phyloP scores from a whole-genome alignment of 2,888 invertebrate species.

The Hylaea fasciaria region DNA sequence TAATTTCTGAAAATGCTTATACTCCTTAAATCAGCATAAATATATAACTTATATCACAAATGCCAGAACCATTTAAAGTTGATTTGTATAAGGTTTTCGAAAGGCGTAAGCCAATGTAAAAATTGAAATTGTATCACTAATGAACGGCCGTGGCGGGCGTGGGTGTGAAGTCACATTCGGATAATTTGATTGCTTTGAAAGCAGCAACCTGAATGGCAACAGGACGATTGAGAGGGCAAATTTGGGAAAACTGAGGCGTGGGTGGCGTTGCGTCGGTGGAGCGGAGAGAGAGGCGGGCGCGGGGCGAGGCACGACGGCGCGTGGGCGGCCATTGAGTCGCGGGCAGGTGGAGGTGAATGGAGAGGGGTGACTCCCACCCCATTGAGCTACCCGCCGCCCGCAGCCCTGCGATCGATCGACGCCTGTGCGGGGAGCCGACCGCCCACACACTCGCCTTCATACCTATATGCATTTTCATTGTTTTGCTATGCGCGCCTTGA shows the following conservation, averaged over 20 bases:
- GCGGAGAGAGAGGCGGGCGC: conserved; percentile 44
- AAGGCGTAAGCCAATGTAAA: neutral
- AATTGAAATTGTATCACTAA: conserved; percentile 3
- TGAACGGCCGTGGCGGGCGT: conserved; percentile 2
- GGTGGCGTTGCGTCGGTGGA: conserved; percentile 69
- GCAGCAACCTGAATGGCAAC: conserved; percentile 72
- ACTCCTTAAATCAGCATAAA: too few species aligned
- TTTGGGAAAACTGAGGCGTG: conserved; percentile 72
- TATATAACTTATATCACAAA: too few species aligned
- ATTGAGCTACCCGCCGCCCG: conserved; percentile 57
- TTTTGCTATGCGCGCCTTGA: conserved; percentile 23
- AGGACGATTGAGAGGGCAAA: conserved; percentile 69
- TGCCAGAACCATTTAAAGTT: too few species aligned
- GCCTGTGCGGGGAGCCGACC: conserved; percentile 38
- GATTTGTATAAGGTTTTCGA: too few species aligned
- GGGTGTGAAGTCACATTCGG: conserved; percentile 26
- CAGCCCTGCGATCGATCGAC: conserved; percentile 67
- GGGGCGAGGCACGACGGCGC: conserved; percentile 61
- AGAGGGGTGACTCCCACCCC: conserved; percentile 60
- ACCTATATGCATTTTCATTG: conserved; percentile 31
- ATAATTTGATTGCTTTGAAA: conserved; percentile 71
- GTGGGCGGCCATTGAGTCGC: conserved; percentile 83
- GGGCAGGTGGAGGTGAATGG: conserved; percentile 80
- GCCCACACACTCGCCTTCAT: conserved; percentile 29
- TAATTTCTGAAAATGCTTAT: too few species aligned